Evolutionary conservation across 1,140 invertebrate species (phyloP), one percentile per base, ranked within the genome.

Genomic region (Pseudomyrmex flavicornis): DNA sequence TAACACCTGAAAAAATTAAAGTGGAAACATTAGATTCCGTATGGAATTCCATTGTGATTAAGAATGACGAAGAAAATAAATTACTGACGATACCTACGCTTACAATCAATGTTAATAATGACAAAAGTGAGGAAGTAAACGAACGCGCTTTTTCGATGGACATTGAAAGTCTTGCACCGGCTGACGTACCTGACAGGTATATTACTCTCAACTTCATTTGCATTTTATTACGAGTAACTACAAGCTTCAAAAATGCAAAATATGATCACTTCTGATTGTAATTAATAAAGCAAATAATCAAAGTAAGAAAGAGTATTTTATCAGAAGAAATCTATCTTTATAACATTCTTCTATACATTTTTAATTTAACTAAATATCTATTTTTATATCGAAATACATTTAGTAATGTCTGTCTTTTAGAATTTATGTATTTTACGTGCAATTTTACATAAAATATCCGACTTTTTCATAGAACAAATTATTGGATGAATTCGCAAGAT

Each of bases 401-500:
- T 35, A 35, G 35, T 35, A 35, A 35, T 35, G 35, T 35, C 35
- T 20, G 0, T 3, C 1, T 2, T 73, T 73, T 15, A 54, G 2
- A 74, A 62, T 13, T 62, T 74, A 2, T 48, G 15, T 35, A 35
- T 46, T 35, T 35, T 35, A 35, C 35, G 4, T 35, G 35, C 35
- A 35, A 7, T 35, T 5, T 35, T 35, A 35, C 35, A 35, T 35
- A 35, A 35, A 35, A 35, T 35, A 35, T 46, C 22, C 12, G 20
- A 48, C 10, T 59, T 82, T 50, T 48, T 77, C 75, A 9, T 72
- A 89, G 84, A 61, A 69, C n/a, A 2, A 82, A 9, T 46, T 13
- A 65, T 13, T 89, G 80, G 87, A 0, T 69, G 13, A 89, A 85
- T 56, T 58, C 77, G 9, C 35, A 85, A 61, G 84, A 85, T 35